Evolutionary conservation across 2,113 vertebrate species (phyloP).

Genomic region (Osmerus mordax): DNA sequence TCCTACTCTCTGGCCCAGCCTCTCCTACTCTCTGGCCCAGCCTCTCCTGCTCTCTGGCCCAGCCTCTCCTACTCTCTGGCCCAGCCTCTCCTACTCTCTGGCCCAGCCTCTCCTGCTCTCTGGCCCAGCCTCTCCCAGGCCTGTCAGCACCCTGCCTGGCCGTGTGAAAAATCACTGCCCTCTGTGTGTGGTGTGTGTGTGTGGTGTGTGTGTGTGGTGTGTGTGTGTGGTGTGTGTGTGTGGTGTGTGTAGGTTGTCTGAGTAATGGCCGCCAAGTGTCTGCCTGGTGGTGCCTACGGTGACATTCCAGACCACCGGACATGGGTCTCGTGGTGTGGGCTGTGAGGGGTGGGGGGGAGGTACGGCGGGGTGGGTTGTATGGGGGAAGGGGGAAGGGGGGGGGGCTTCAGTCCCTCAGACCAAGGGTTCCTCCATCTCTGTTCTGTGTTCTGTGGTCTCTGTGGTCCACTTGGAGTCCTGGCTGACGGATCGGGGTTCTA

Average conservation of each 20-base stretch:
- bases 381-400: neutral
- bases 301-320: constrained; percentile 18
- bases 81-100: constrained; percentile 46
- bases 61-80: constrained; percentile 46
- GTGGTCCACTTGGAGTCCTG: neutral
- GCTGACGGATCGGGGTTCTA: too few species aligned
- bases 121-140: constrained; percentile 62
- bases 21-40: constrained; percentile 47
- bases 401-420: neutral
- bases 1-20: constrained; percentile 45
- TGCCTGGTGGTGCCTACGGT: constrained; percentile 21
- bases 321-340: constrained; percentile 8
- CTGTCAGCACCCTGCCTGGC: constrained; percentile 59
- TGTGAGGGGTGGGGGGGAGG: neutral
- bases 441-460: neutral
- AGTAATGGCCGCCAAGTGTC: constrained; percentile 39
- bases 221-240: constrained; percentile 14
- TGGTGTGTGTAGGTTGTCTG: constrained; percentile 13
- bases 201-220: constrained; percentile 25
- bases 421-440: neutral
- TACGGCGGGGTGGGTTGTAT: too few species aligned
- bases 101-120: constrained; percentile 50
- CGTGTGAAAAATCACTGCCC: constrained; percentile 65
- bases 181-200: constrained; percentile 27
- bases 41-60: constrained; percentile 46